Evolutionary conservation across 1,140 invertebrate genomes (phyloP), one percentile per base, ranked within the genome.

Genomic region (Ceratoteleas bidentatus): DNA sequence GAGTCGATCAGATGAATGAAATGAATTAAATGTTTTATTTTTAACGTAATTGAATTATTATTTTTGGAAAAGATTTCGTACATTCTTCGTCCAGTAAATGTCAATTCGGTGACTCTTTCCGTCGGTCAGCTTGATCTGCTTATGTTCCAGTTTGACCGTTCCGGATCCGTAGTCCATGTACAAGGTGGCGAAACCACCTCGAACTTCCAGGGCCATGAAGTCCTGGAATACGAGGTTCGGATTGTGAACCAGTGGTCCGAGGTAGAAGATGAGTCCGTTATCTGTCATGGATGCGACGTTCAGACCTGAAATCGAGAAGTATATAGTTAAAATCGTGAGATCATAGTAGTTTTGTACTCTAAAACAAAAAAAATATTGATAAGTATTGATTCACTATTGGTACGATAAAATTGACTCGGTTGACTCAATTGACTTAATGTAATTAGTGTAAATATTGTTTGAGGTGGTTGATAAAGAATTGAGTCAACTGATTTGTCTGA

Each of bases 161-260:
- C 97, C 97, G 0, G 96, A 94, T 3, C 98, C 98, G 91, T 98
- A 98, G 91, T 99, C 96, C 10, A 99, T 93, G 13, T 96, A 94
- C 0, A 99, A 91, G 0, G 96, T 92, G 0, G 97, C 96, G 86
- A 94, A 96, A 10, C 98, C 97, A 64, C 96, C 93, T n/a, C 93
- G 90, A 24, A 99, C 90, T 89, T 99, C 97, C 45, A 99, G 84
- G 0, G 97, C 95, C 90, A 99, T 95, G 87, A 99, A 99, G 93
- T 99, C 98, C 93, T 94, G 92, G 36, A 96, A 91, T 52, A 92
- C 90, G 14, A 95, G 87, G 60, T 93, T 88, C 0, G 92, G 90
- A 85, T 93, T 94, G 57, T 92, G 93, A 70, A 86, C 93, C 65
- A 97, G 92, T 0, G 98, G 98, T 13, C 98, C 98, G 85, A 97